These are phyloP conservation scores for Siniperca chuatsi DNA, from an alignment of 2,113 vertebrate species.

Conservation along the genomic window DNA sequence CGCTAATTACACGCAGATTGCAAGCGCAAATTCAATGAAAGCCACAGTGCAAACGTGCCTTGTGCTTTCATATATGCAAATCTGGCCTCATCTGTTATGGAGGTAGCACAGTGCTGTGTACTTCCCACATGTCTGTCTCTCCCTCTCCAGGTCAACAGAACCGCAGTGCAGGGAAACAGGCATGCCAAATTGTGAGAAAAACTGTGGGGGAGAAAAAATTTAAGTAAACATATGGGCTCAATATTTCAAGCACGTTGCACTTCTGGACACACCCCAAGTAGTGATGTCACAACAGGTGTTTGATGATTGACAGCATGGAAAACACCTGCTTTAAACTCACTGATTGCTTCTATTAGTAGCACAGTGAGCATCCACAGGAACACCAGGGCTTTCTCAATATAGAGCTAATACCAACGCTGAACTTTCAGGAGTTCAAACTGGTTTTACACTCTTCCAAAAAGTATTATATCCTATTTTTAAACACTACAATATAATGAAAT, in stretches of 20 bases:
- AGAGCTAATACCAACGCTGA: not conserved
- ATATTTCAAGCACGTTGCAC: constrained; percentile 27
- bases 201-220: not conserved
- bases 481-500: too few species aligned
- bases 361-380: not conserved
- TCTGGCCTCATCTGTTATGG: constrained; percentile 36
- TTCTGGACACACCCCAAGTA: constrained; percentile 26
- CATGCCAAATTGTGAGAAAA: constrained; percentile 4
- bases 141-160: constrained; percentile 21
- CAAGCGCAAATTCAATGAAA: constrained; percentile 42
- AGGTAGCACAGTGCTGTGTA: constrained; percentile 1
- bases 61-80: constrained; percentile 49
- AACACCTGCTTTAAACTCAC: constrained; percentile 38
- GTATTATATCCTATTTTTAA: not conserved
- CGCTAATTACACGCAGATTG: constrained; percentile 67
- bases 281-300: constrained; percentile 39
- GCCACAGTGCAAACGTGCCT: constrained; percentile 19
- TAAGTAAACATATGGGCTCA: constrained; percentile 9
- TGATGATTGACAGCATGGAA: constrained; percentile 46
- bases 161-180: constrained; percentile 13
- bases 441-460: not conserved
- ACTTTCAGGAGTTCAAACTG: not conserved
- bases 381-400: not conserved
- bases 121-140: constrained; percentile 17
- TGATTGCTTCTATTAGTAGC: constrained; percentile 35